Conservation (phyloP, 2,113 vertebrate species). For the Ursus arctos region DNA sequence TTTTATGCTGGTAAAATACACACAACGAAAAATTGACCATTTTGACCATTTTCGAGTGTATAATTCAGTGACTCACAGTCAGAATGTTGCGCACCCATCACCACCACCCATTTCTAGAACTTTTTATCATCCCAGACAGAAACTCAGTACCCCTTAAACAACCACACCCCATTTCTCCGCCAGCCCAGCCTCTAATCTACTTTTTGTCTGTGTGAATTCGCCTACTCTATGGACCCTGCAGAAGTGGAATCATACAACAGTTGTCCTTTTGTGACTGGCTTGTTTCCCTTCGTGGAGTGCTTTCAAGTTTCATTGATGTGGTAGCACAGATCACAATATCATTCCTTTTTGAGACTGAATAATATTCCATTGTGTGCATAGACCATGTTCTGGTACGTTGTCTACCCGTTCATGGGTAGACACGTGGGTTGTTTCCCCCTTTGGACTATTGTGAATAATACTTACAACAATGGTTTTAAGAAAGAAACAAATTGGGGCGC, state of each 20-base stretch:
- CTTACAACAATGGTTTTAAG: background rate
- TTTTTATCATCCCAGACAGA: background rate
- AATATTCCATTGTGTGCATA: background rate
- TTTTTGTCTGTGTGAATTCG: background rate
- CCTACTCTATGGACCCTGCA: rapidly evolving
- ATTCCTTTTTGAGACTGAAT: background rate
- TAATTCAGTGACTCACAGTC: background rate
- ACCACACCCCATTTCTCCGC: background rate
- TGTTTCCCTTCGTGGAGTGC: background rate
- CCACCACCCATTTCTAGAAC: background rate
- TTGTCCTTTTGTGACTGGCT: background rate
- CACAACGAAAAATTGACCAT: background rate
- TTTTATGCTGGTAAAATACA: background rate
- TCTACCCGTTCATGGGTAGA: background rate
- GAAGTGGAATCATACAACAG: background rate
- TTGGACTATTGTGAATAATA: background rate
- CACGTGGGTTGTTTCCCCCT: background rate
- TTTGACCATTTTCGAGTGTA: background rate
- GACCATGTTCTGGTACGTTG: background rate
- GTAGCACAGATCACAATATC: background rate
- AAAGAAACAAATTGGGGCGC: background rate
- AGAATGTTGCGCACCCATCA: background rate
- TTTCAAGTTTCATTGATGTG: background rate
- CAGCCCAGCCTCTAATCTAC: background rate
- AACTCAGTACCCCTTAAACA: background rate